Evolutionary conservation across 1,140 invertebrate species (phyloP).

Genomic region (Drosophila sproati): DNA sequence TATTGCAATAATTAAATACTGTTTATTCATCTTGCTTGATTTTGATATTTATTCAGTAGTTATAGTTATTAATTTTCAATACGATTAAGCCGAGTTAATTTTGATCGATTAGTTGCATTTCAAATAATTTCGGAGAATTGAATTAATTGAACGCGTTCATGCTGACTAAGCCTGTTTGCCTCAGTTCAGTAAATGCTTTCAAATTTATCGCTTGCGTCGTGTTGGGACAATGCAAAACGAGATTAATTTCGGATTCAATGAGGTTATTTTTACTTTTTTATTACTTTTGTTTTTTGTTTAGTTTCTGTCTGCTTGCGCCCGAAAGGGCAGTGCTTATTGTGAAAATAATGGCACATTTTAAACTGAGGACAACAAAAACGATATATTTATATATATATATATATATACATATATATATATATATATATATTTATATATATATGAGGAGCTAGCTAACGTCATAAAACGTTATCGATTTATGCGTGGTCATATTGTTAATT

Average conservation of each 20-base stretch:
- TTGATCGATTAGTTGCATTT: no score
- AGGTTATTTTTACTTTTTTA: not conserved
- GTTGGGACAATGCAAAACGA: not conserved
- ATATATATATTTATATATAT: not conserved
- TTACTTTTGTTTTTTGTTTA: not conserved
- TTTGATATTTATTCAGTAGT: no score
- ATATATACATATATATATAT: not conserved
- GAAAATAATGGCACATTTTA: not conserved
- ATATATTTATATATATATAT: not conserved
- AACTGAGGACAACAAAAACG: not conserved
- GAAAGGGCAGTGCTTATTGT: not conserved
- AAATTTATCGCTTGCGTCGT: not conserved
- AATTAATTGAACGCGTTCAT: no score
- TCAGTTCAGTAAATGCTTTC: not conserved
- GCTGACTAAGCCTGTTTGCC: no score
- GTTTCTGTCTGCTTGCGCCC: not conserved
- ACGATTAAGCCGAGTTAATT: no score
- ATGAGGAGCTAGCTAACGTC: not conserved
- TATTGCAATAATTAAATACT: no score
- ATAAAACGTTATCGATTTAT: conserved; percentile 33
- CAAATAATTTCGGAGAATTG: no score
- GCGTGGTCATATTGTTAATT: conserved; percentile 46
- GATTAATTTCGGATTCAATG: not conserved
- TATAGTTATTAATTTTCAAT: no score
- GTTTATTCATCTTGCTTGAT: no score